Percentiles rank a stretch among this genome's conserved stretches.
phyloP scores from a whole-genome alignment of 92 coral and sea anemone species.

The Palythoa grandis region DNA sequence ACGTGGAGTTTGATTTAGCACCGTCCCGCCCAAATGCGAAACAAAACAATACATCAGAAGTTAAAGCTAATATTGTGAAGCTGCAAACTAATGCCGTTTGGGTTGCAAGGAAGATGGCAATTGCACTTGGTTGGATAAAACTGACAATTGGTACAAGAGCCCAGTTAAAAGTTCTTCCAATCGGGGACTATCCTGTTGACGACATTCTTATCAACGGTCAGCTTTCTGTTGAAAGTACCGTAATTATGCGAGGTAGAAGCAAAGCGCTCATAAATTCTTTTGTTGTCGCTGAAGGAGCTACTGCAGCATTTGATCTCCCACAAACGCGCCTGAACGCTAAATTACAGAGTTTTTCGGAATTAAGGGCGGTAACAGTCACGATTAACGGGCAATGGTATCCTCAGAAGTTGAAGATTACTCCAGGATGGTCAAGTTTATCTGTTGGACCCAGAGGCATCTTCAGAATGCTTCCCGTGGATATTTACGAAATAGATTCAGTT shows the following conservation, averaged over 20 bases:
- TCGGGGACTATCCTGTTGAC: slow-evolving; percentile 27
- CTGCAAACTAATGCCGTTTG: slow-evolving; percentile 16
- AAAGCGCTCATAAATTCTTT: slow-evolving; percentile 18
- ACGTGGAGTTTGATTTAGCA: slow-evolving; percentile 8
- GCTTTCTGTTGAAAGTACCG: slow-evolving; percentile 14
- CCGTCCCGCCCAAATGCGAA: slow-evolving; percentile 8
- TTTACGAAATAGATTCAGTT: slow-evolving; percentile 65
- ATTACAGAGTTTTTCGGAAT: slow-evolving; percentile 15
- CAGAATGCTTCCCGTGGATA: slow-evolving; percentile 63
- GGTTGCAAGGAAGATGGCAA: slow-evolving; percentile 29
- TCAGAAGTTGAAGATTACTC: slow-evolving; percentile 9
- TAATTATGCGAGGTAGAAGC: slow-evolving; percentile 26
- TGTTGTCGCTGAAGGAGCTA: slow-evolving; percentile 7
- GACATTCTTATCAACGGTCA: slow-evolving; percentile 21
- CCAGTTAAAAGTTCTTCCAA: slow-evolving; percentile 2
- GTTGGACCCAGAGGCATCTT: slow-evolving; percentile 70
- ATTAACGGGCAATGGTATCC: slow-evolving; percentile 30
- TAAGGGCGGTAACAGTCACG: slow-evolving; percentile 28
- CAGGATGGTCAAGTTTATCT: slow-evolving; percentile 68
- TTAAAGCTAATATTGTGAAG: slow-evolving; percentile 10
- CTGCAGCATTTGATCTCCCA: slow-evolving; percentile 24
- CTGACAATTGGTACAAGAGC: slow-evolving; percentile 24
- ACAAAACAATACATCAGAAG: slow-evolving; percentile 18
- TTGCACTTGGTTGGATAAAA: slow-evolving; percentile 34
- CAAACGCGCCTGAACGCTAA: slow-evolving; percentile 25